A percentile compares a stretch with the other conserved stretches of the same genome.
Evolutionary conservation across 2,113 vertebrate species (phyloP).

Genomic region (Chloroceryle aenea): DNA sequence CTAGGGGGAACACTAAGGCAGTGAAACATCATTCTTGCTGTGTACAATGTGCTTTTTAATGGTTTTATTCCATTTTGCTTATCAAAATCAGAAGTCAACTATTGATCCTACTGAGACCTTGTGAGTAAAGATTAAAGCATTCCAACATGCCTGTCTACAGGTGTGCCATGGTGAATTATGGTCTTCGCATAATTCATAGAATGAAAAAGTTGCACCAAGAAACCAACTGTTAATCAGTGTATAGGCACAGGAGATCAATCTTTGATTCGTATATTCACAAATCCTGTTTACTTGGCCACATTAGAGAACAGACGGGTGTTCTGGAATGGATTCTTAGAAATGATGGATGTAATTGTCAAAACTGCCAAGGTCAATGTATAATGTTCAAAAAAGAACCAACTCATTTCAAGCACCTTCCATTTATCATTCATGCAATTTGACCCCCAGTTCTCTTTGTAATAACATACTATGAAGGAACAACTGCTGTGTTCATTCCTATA

Average conservation of each 20-base stretch:
- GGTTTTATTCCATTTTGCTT: constrained; percentile 71
- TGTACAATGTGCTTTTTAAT: constrained; percentile 44
- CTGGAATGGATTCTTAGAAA: constrained; percentile 89
- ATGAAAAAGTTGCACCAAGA: constrained; percentile 79
- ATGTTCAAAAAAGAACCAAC: constrained; percentile 85
- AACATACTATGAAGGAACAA: constrained; percentile 88
- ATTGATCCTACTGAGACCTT: constrained; percentile 63
- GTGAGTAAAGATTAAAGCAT: constrained; percentile 75
- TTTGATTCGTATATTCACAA: constrained; percentile 88
- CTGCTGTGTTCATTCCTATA: constrained; percentile 87
- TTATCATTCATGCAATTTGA: constrained; percentile 93
- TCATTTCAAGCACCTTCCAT: constrained; percentile 89
- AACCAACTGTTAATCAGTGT: constrained; percentile 84
- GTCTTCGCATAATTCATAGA: constrained; percentile 67
- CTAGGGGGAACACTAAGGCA: constrained; percentile 23
- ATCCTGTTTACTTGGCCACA: constrained; percentile 90
- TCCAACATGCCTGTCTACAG: constrained; percentile 71
- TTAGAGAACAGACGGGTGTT: constrained; percentile 82
- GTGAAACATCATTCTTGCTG: constrained; percentile 53
- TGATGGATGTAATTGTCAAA: constrained; percentile 98
- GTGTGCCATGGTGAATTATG: constrained; percentile 76
- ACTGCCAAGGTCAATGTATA: constrained; percentile 94
- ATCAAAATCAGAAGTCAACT: constrained; percentile 66
- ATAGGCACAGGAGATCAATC: constrained; percentile 88
- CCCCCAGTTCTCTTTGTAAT: constrained; percentile 91